Evolutionary conservation across 2,797 vertebrate species (phyloP).

Genomic region (Danio albolineatus): DNA sequence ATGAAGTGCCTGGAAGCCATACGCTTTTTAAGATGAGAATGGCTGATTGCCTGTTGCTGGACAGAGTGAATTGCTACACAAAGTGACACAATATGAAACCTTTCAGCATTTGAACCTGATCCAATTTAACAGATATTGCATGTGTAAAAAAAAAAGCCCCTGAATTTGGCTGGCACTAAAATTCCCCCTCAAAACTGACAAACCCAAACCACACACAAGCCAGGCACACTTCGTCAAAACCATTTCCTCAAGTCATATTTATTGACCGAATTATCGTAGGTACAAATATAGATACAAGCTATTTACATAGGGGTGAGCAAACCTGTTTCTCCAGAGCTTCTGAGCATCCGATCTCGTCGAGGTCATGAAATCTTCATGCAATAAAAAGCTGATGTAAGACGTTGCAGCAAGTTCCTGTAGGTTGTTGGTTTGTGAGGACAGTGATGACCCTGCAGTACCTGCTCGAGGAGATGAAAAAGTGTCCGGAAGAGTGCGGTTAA

Average conservation of each 20-base stretch:
- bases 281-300: constrained; percentile 55
- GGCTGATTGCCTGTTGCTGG: background rate
- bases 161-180: background rate
- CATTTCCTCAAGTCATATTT: constrained; percentile 36
- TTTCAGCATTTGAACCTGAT: background rate
- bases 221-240: constrained; percentile 22
- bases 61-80: background rate
- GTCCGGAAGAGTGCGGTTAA: background rate
- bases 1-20: background rate
- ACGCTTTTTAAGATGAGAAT: background rate
- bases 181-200: background rate
- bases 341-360: background rate
- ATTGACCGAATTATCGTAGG: constrained; percentile 46
- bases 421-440: background rate
- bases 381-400: background rate
- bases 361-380: constrained; percentile 3
- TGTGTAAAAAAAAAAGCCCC: background rate
- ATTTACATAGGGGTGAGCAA: constrained; percentile 50
- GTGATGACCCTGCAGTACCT: background rate
- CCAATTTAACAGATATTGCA: background rate
- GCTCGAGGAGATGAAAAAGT: background rate
- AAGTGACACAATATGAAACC: background rate
- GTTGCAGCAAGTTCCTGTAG: background rate
- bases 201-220: background rate
- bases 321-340: background rate